These are phyloP conservation scores for Apotomis turbidana DNA, from an alignment of 2,888 invertebrate species.

Conservation along the genomic window DNA sequence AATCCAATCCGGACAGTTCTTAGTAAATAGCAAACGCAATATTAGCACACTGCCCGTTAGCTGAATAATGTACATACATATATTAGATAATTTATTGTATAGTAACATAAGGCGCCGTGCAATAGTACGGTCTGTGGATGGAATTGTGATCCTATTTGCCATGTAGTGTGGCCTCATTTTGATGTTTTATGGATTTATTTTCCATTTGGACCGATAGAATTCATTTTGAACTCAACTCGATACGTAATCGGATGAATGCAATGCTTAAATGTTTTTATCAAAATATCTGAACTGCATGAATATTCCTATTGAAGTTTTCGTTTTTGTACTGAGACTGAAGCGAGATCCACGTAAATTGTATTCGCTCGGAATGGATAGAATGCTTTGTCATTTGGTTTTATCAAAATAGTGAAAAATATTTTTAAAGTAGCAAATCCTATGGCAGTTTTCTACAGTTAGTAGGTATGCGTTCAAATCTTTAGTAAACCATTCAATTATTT, in stretches of 20 bases:
- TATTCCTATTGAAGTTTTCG: conserved; percentile 3
- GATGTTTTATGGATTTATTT: conserved; percentile 4
- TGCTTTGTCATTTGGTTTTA: too few species aligned
- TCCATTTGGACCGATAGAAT: not conserved
- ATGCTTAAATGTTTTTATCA: conserved; percentile 1
- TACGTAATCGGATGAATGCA: conserved; percentile 7
- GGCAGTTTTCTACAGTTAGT: not conserved
- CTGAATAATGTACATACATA: conserved; percentile 59
- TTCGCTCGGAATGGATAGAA: too few species aligned
- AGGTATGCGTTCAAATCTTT: not conserved
- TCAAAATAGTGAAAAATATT: too few species aligned
- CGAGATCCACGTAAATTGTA: not conserved
- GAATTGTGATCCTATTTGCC: conserved; percentile 32
- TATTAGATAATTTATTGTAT: conserved; percentile 60
- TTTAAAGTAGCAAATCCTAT: not conserved
- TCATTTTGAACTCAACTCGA: not conserved
- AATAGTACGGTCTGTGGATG: conserved; percentile 56
- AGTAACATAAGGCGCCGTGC: conserved; percentile 49
- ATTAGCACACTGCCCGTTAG: conserved; percentile 59
- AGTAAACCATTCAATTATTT: not conserved
- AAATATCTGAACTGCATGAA: conserved; percentile 2
- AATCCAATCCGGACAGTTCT: conserved; percentile 81
- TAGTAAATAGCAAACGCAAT: conserved; percentile 59
- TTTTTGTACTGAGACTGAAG: not conserved
- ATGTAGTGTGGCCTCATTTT: conserved; percentile 11